Conservation (phyloP, 1,140 invertebrate species). For the Sycobia sp. region DNA sequence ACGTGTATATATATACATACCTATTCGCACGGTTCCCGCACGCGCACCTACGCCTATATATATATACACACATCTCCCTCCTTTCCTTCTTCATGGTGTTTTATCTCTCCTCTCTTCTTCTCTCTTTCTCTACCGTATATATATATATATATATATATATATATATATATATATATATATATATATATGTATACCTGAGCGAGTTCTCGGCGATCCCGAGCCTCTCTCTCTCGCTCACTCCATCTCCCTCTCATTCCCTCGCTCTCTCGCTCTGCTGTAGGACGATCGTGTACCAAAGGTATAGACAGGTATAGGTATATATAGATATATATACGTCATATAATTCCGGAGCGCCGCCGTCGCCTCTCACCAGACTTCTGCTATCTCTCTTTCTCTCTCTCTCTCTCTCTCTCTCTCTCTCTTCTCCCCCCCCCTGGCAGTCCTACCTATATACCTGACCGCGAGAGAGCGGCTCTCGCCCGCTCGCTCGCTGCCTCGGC, state of each 20-base stretch:
- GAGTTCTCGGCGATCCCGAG: not conserved
- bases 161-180: too few species aligned
- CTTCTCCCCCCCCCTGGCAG: not conserved
- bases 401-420: constrained; percentile 16
- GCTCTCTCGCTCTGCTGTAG: not conserved
- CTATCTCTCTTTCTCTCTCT: constrained; percentile 18
- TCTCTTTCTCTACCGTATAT: not conserved
- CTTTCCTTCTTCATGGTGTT: too few species aligned
- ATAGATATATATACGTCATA: too few species aligned
- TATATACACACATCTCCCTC: not conserved
- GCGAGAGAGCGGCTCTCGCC: constrained; percentile 37
- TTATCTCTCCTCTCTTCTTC: too few species aligned
- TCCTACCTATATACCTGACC: too few species aligned
- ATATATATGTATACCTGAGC: too few species aligned
- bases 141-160: too few species aligned
- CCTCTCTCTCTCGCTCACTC: not conserved
- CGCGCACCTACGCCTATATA: not conserved
- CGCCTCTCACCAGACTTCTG: not conserved
- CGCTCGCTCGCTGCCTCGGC: constrained; percentile 41
- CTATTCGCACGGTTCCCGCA: not conserved
- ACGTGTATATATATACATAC: too few species aligned
- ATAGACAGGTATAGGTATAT: too few species aligned
- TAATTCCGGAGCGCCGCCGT: not conserved
- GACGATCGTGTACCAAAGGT: too few species aligned
- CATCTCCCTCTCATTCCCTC: not conserved